Conservation (phyloP, 2,888 invertebrate genomes). For the Protodeltote pygarga region DNA sequence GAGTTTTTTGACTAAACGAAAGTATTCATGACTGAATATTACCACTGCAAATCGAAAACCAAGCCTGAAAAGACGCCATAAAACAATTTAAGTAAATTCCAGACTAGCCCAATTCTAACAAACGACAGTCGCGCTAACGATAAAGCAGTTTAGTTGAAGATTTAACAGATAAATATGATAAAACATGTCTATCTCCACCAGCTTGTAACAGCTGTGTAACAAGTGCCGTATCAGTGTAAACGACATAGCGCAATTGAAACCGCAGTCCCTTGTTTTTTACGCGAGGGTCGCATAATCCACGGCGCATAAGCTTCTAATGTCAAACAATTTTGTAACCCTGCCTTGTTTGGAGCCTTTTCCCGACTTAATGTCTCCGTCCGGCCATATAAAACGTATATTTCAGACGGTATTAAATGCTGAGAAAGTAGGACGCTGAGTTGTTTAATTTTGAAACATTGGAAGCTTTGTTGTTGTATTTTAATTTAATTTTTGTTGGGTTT, state of each 20-base stretch:
- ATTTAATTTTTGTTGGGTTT: neutral
- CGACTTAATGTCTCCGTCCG: conserved; percentile 63
- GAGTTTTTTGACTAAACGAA: too few relatives aligned
- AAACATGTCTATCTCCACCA: conserved; percentile 5
- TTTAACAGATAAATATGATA: conserved; percentile 8
- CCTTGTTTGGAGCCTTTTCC: conserved; percentile 67
- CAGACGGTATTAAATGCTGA: conserved; percentile 43
- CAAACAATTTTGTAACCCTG: conserved; percentile 81
- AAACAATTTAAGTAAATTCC: too few relatives aligned
- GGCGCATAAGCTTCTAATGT: conserved; percentile 76
- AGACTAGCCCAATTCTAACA: neutral
- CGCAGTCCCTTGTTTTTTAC: conserved; percentile 83
- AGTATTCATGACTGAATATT: too few relatives aligned
- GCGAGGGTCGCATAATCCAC: conserved; percentile 77
- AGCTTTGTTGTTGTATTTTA: conserved; percentile 5
- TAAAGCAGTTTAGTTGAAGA: neutral
- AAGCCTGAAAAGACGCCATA: too few relatives aligned
- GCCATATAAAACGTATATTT: conserved; percentile 56
- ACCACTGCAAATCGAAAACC: too few relatives aligned
- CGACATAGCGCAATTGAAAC: conserved; percentile 64
- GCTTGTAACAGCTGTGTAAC: conserved; percentile 50
- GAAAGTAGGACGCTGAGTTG: conserved; percentile 13
- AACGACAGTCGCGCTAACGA: conserved; percentile 5
- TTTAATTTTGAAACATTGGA: conserved; percentile 3
- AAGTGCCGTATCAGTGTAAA: conserved; percentile 64